Base-by-base conservation (phyloP, 2,797 vertebrate species). In the Crax fasciolata region DNA sequence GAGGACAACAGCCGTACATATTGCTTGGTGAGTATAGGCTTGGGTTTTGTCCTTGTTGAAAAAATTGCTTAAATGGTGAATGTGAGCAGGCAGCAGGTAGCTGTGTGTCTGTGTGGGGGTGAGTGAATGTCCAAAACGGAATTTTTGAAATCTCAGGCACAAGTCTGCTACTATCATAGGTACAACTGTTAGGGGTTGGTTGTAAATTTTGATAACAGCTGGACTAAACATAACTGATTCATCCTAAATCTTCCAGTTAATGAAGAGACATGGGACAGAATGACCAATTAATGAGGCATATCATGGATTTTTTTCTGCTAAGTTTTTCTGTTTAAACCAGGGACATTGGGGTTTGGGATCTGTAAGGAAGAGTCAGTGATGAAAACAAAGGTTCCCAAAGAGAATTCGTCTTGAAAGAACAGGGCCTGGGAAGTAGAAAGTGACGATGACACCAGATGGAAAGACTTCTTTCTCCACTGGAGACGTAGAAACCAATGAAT, bases 21-120 rank as follows among this genome's bases (percentile, higher is more conserved):
- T 9, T 61, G 6, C 2, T 0, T 15, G 3, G 11, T 49, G 4
- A 4, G 5, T 25, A 52, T 2, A 84, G 28, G 20, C 19, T 35
- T 61, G 8, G 39, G 25, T 3, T 72, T 82, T 24, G 10, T 72
- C 1, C 1, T 10, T 27, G 12, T 3, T 63, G 17, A 84, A 61
- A 46, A 87, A 61, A 30, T 8, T 38, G 1, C 8, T 63, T 32
- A 67, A 65, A 41, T 27, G 10, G 16, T 23, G 38, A 84, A 25
- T 72, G 18, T 3, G 35, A 30, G 9, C 24, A 78, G 46, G 23
- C 14, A 86, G 16, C 6, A 6, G 5, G 9, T 4, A 30, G 3
- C 27, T 89, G 16, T 4, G 3, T 27, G 14, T 38, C 32, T 32
- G 27, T 30, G 8, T 77, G 28, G 43, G 25, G 6, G 6, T 18